phyloP scores from a whole-genome alignment of 2,113 vertebrate species.

The Pangasianodon gigas region DNA sequence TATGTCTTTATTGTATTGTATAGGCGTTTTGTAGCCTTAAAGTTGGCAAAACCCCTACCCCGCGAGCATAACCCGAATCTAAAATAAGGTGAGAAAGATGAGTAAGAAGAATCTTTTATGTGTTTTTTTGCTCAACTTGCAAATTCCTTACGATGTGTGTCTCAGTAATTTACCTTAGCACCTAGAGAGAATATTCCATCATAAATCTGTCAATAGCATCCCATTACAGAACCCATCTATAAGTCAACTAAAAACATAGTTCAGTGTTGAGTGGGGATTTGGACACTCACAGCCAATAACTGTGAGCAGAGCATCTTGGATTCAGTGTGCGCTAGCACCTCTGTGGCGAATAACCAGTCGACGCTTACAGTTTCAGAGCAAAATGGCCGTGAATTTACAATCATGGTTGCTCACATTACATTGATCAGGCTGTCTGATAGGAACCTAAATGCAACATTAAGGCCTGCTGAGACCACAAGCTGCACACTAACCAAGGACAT shows the following conservation, averaged over 20 bases:
- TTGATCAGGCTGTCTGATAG: constrained; percentile 33
- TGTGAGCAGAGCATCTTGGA: neutral
- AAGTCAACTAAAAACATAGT: neutral
- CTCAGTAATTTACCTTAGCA: neutral
- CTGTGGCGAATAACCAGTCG: neutral
- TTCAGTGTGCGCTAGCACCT: neutral
- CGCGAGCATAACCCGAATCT: neutral
- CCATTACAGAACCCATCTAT: neutral
- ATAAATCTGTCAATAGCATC: neutral
- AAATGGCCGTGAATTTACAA: constrained; percentile 30
- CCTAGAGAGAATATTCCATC: neutral
- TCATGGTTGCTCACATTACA: neutral
- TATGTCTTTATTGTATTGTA: neutral
- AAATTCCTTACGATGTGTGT: neutral
- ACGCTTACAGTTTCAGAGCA: constrained; percentile 5
- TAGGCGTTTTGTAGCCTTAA: neutral
- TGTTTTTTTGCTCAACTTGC: neutral
- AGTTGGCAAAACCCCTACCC: neutral
- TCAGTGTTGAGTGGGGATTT: neutral
- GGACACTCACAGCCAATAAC: neutral
- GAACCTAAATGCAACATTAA: constrained; percentile 26
- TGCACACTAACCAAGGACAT: neutral
- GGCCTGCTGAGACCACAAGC: constrained; percentile 14
- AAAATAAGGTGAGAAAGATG: neutral
- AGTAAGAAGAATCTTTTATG: neutral